Evolutionary conservation across 2,797 vertebrate genomes (phyloP), one percentile per base, ranked within the genome.

Genomic region (Manis crassicaudata): DNA sequence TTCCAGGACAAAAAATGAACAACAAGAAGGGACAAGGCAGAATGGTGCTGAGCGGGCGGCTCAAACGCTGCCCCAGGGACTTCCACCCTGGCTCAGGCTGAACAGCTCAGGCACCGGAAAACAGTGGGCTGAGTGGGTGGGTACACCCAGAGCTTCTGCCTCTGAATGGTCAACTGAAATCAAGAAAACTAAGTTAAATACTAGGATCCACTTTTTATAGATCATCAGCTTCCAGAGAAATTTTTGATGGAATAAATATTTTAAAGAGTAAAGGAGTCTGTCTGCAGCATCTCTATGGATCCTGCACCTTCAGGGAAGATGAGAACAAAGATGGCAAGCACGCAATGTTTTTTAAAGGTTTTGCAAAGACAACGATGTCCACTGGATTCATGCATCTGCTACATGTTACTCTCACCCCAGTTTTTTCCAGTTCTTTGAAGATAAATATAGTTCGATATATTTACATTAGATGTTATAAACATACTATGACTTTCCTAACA

Each of bases 401-500:
- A 88, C 27, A 56, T 12, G 46, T 56, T 35, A 73, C 13, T 65
- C 27, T 29, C 60, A 76, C 18, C n/a, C 56, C 11, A 82, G 70
- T 58, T 92, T 90, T 65, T 77, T 63, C 18, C 14, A 90, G 46
- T 75, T 88, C 87, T 96, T 50, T 96, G 50, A 92, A 96, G 75
- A 92, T 87, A 94, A 87, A 95, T 92, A 56, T 82, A n/a, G 60
- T 86, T 91, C 88, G 87, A 43, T 89, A 95, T 94, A 63, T 87
- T 87, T 94, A 17, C 82, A 88, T 84, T 23, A 96, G 92, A 93
- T n/a, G 16, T 96, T 92, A 91, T 79, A 96, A 88, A 96, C 91
- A 94, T 83, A 96, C 79, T 86, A 75, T 23, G 87, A 93, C 96
- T 97, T 90, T 90, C 67, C 68, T 94, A 96, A 91, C 73, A 93